These are phyloP conservation scores for Formica exsecta DNA, from an alignment of 1,140 invertebrate genomes.

Conservation along the genomic window DNA sequence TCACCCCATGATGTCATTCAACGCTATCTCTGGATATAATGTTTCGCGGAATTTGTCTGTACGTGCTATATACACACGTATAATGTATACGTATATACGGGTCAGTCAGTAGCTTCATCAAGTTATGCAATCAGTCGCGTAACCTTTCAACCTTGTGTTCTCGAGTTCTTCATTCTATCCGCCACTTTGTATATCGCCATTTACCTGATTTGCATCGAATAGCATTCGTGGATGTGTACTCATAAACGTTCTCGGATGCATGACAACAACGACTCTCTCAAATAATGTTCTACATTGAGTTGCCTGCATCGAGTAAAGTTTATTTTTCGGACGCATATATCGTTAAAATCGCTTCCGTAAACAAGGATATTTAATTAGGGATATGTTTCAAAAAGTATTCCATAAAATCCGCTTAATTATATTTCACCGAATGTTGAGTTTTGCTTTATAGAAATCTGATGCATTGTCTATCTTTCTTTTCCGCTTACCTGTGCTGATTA, in stretches of 20 bases:
- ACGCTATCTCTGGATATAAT: conserved; percentile 27
- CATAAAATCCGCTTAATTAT: conserved; percentile 19
- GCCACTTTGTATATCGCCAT: conserved; percentile 5
- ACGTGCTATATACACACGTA: not conserved
- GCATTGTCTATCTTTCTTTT: conserved; percentile 10
- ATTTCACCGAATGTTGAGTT: not conserved
- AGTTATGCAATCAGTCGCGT: conserved; percentile 62
- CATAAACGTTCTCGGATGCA: not conserved
- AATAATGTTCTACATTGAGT: not conserved
- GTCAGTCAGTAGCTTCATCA: conserved; percentile 38
- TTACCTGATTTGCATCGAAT: conserved; percentile 47
- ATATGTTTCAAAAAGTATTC: not conserved
- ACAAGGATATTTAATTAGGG: not conserved
- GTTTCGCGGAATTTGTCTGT: not conserved
- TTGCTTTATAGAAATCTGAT: not conserved
- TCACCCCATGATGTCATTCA: conserved; percentile 35
- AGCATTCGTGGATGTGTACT: not conserved
- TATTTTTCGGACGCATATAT: not conserved
- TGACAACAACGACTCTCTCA: not conserved
- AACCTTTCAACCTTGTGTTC: conserved; percentile 69
- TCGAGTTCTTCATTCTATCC: conserved; percentile 22
- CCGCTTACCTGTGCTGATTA: conserved; percentile 4
- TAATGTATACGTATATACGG: not conserved
- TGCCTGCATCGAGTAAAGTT: not conserved
- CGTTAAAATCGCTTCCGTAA: not conserved